Evolutionary conservation across 92 coral and sea anemone genomes (phyloP).

Genomic region (Bergia puertoricense): DNA sequence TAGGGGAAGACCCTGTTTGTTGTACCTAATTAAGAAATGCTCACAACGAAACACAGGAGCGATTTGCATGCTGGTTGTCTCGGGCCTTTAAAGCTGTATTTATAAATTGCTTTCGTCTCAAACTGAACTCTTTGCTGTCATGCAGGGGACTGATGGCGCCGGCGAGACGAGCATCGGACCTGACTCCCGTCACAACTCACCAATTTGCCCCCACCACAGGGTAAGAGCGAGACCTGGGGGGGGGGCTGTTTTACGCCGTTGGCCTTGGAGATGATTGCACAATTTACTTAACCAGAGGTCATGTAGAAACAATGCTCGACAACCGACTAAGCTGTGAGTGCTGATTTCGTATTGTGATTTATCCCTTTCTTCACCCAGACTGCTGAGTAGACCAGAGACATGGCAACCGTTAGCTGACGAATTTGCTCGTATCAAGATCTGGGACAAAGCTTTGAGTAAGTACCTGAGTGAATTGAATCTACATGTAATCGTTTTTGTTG

Average conservation of each 20-base stretch:
- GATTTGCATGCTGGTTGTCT: too few species aligned
- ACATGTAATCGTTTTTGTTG: not conserved
- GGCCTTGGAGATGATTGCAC: not conserved
- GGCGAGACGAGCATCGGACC: conserved; percentile 80
- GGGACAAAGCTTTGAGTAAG: conserved; percentile 86
- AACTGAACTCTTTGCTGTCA: not conserved
- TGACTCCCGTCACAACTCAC: conserved; percentile 48
- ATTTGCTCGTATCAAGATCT: conserved; percentile 81
- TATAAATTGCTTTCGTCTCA: too few species aligned
- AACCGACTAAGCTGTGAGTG: too few species aligned
- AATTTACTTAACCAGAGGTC: not conserved
- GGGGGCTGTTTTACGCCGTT: not conserved
- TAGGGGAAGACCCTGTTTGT: too few species aligned
- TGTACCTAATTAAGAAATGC: too few species aligned
- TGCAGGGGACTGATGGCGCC: conserved; percentile 87
- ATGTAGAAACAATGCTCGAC: too few species aligned
- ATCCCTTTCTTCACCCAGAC: conserved; percentile 37
- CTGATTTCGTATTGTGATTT: not conserved
- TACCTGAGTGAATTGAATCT: not conserved
- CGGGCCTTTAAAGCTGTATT: too few species aligned
- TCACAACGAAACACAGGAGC: too few species aligned
- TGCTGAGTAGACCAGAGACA: conserved; percentile 83
- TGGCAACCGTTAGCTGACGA: conserved; percentile 77
- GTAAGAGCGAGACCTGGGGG: conserved; percentile 39
- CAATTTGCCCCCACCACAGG: conserved; percentile 62